Evolutionary conservation across 2,113 vertebrate species (phyloP), one percentile per base, ranked within the genome.

Genomic region (Nyctibius bracteatus): DNA sequence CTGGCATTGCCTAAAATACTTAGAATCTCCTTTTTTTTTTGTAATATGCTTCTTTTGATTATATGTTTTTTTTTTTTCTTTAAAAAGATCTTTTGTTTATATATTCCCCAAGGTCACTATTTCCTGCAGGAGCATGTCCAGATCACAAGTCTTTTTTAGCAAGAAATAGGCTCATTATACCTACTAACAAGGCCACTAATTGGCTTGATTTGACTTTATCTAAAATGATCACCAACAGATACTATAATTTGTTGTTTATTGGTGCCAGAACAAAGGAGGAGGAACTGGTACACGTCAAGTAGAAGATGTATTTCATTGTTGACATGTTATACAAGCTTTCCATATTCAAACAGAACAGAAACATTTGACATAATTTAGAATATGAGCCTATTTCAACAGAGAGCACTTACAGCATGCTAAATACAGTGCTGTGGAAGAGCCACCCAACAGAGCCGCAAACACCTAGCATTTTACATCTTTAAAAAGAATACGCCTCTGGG

Each of bases 1-100:
- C 97, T 98, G 98, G 97, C 98, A 98, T 98, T 97, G 97, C 97
- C 98, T 98, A 98, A 98, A 98, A 98, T 98, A 98, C 96, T 97
- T 97, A 96, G 96, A 97, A 96, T 98, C 96, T 96, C 96, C 96
- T 96, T 94, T 89, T 89, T 92, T 80, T 94, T 92, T 81, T 72
- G 91, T 95, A 97, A 97, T 97, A 96, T 91, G 96, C 96, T 97
- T 97, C 91, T 97, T 97, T 97, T 95, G 97, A 92, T 97, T 96
- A 97, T 96, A 98, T 95, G n/a, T n/a, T n/a, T n/a, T 95, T 96
- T 71, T 79, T 91, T 94, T 97, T 96, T 94, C 91, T 97, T 98
- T 97, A 98, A 98, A 98, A 98, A 95, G 95, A 81, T 96, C 75
- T 97, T 97, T 97, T 97, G 96, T 97, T 97, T 97, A 90, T 97